These are phyloP conservation scores for Ischnus inquisitorius DNA, from an alignment of 2,888 invertebrate species.

Conservation along the genomic window DNA sequence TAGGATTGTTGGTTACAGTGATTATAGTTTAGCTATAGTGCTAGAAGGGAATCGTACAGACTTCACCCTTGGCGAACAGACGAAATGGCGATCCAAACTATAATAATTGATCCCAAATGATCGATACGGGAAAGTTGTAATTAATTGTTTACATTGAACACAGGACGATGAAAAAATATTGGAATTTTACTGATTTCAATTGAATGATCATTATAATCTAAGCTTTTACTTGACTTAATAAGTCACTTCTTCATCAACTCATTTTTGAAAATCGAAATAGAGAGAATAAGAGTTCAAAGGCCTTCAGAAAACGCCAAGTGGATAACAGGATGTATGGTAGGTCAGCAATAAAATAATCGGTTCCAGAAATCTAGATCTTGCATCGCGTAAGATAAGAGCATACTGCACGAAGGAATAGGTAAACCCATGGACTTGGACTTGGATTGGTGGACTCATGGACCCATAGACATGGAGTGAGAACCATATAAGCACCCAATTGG, in stretches of 20 bases:
- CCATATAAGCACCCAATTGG: neutral
- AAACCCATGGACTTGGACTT: neutral
- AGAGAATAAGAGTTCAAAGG: too few relatives aligned
- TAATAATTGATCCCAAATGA: neutral
- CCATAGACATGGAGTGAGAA: neutral
- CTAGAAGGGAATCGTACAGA: conserved; percentile 6
- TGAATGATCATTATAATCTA: too few relatives aligned
- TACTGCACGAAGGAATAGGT: neutral
- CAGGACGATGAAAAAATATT: neutral
- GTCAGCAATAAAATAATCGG: too few relatives aligned
- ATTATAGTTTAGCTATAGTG: conserved; percentile 20
- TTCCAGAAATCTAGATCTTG: too few relatives aligned
- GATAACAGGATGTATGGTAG: too few relatives aligned
- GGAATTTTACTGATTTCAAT: too few relatives aligned
- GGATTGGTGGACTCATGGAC: neutral
- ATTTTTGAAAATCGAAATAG: too few relatives aligned
- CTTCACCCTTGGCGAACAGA: conserved; percentile 1
- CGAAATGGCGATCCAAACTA: neutral
- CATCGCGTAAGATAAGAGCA: too few relatives aligned
- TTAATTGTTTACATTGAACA: neutral
- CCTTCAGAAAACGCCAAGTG: too few relatives aligned
- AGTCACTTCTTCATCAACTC: too few relatives aligned
- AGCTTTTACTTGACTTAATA: too few relatives aligned
- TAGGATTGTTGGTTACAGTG: conserved; percentile 9
- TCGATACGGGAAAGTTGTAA: neutral